A percentile compares a stretch with the other conserved stretches of the same genome.
These are phyloP conservation scores for Bubo bubo DNA, from an alignment of 2,113 vertebrate species.

Conservation along the genomic window DNA sequence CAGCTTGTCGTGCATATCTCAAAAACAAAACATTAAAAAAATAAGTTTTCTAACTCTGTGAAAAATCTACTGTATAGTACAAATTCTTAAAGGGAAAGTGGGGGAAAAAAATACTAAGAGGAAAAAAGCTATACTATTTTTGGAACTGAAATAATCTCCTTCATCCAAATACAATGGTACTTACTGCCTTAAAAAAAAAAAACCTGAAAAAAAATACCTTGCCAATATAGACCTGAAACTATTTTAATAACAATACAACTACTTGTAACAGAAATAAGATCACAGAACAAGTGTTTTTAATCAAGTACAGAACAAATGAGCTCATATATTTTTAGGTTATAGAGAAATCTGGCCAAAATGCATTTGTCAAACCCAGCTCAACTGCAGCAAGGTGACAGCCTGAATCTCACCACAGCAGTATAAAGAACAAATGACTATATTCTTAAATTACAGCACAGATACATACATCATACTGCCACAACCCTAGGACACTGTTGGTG, in stretches of 20 bases:
- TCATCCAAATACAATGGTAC: not conserved
- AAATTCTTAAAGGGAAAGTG: not conserved
- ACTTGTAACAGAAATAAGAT: not conserved
- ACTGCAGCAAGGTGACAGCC: not conserved
- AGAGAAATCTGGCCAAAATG: not conserved
- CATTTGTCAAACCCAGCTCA: not conserved
- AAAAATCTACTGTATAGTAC: slow-evolving; percentile 3
- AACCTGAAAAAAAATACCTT: not conserved
- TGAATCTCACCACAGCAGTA: not conserved
- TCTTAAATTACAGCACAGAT: not conserved
- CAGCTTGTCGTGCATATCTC: slow-evolving; percentile 84
- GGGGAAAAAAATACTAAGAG: not conserved
- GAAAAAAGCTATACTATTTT: not conserved
- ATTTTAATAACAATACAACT: not conserved
- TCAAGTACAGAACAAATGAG: not conserved
- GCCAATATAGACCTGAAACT: not conserved
- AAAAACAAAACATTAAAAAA: slow-evolving; percentile 1
- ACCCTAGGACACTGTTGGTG: not conserved
- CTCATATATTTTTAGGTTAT: not conserved
- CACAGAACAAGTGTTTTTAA: not conserved
- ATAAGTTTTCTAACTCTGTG: not conserved
- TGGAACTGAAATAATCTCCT: not conserved
- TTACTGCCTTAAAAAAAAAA: not conserved
- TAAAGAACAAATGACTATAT: not conserved
- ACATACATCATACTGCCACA: not conserved